Conservation (phyloP, 1,140 invertebrate species). For the Drosophila nigromelanica region DNA sequence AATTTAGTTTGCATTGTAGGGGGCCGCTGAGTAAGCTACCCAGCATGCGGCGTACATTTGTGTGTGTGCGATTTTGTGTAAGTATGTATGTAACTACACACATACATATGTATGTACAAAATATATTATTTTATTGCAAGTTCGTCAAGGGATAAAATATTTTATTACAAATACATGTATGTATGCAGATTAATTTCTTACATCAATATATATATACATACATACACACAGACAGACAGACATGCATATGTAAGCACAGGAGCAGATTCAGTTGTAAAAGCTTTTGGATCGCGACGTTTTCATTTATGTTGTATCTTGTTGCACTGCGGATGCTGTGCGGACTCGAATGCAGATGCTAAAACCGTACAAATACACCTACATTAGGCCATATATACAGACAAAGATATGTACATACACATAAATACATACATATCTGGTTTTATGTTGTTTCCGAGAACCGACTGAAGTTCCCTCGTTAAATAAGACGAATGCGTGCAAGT, state of each 20-base stretch:
- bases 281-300: conserved; percentile 24
- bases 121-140: no score
- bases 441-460: conserved; percentile 65
- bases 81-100: no score
- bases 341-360: conserved; percentile 25
- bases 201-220: background rate
- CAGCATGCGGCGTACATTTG: no score
- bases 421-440: conserved; percentile 52
- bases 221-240: no score
- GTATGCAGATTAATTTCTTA: no score
- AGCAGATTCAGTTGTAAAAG: conserved; percentile 4
- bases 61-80: no score
- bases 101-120: no score
- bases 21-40: no score
- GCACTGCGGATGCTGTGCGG: conserved; percentile 21
- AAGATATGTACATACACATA: conserved; percentile 10
- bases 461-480: conserved; percentile 66
- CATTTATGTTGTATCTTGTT: conserved; percentile 22
- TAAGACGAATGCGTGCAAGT: conserved; percentile 47
- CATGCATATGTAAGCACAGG: conserved; percentile 1
- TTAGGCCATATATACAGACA: background rate
- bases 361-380: conserved; percentile 10
- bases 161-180: no score
- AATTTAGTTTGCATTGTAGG: no score
- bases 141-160: no score